phyloP scores from a whole-genome alignment of 2,797 vertebrate species.

The Cossypha polioptera region DNA sequence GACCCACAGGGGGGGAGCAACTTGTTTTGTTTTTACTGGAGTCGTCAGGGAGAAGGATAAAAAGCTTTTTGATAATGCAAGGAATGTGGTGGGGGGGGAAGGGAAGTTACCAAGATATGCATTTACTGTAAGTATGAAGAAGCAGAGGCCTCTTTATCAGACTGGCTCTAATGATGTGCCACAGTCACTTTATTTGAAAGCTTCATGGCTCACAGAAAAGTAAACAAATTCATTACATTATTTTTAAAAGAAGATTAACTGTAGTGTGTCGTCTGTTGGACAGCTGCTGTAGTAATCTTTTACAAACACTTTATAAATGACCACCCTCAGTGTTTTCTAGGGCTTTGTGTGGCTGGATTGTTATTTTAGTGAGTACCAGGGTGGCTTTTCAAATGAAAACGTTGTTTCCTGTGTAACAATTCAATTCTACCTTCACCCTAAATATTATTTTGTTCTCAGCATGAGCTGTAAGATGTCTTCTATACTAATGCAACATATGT shows the following conservation, averaged over 20 bases:
- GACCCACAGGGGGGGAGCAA: neutral
- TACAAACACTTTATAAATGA: conserved; percentile 64
- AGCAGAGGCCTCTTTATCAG: conserved; percentile 57
- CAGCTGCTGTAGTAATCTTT: conserved; percentile 60
- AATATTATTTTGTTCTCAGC: conserved; percentile 20
- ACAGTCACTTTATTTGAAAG: conserved; percentile 61
- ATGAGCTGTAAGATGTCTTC: neutral
- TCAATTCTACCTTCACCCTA: neutral
- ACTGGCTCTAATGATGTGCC: conserved; percentile 46
- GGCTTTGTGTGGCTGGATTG: conserved; percentile 18
- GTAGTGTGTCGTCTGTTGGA: conserved; percentile 46
- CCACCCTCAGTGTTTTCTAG: conserved; percentile 48
- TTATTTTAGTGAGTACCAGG: conserved; percentile 44
- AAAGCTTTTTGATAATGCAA: conserved; percentile 45
- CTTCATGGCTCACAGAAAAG: conserved; percentile 49
- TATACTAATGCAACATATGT: neutral
- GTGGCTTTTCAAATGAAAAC: conserved; percentile 27
- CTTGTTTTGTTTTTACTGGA: conserved; percentile 39
- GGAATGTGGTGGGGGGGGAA: conserved; percentile 22
- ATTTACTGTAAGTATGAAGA: conserved; percentile 24
- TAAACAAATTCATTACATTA: conserved; percentile 67
- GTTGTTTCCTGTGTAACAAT: neutral
- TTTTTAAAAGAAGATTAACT: conserved; percentile 66
- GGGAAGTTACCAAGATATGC: neutral
- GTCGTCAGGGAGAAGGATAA: neutral